These are phyloP conservation scores for Euthynnus affinis DNA, from an alignment of 2,797 vertebrate species.

Conservation along the genomic window DNA sequence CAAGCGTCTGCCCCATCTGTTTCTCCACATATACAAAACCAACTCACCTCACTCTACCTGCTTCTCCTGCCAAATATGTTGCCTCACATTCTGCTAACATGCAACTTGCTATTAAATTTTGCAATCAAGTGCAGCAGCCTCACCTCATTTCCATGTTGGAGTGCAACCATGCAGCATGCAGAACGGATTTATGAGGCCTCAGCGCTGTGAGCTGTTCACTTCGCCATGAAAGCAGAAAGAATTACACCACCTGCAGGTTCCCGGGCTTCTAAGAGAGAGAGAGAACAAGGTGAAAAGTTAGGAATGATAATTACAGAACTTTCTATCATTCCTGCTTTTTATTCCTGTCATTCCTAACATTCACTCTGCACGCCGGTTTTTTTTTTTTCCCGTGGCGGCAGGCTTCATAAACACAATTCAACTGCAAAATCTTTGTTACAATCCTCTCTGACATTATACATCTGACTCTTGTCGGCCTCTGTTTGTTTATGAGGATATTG, in stretches of 20 bases:
- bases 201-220: not conserved
- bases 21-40: not conserved
- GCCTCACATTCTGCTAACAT: conserved; percentile 1
- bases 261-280: not conserved
- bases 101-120: not conserved
- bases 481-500: conserved; percentile 59
- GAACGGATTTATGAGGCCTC: conserved; percentile 19
- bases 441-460: conserved; percentile 26
- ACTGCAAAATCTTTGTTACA: conserved; percentile 4
- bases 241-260: not conserved
- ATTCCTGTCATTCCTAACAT: not conserved
- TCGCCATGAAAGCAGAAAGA: not conserved
- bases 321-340: not conserved
- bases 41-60: not conserved
- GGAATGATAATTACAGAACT: not conserved
- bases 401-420: not conserved
- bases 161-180: not conserved
- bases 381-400: conserved; percentile 21
- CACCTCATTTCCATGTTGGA: conserved; percentile 3
- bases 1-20: not conserved
- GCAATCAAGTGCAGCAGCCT: not conserved
- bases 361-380: not conserved
- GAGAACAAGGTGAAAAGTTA: too few species aligned
- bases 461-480: conserved; percentile 31
- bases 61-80: not conserved